A percentile compares a stretch with the other conserved stretches of the same genome.
phyloP scores from a whole-genome alignment of 2,888 invertebrate genomes.

The Ligdia adustata region DNA sequence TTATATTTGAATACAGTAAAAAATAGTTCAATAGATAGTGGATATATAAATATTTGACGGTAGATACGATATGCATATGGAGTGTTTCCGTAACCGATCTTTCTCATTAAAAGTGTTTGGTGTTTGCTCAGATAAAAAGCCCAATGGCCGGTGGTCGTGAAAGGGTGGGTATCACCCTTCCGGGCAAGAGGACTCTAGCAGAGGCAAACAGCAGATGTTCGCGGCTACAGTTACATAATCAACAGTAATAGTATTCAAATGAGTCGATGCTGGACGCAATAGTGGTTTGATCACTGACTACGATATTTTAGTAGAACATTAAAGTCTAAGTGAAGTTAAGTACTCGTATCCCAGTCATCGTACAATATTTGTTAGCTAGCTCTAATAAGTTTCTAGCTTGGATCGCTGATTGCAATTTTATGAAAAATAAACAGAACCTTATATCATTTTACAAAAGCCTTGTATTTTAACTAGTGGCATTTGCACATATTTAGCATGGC shows the following conservation, averaged over 20 bases:
- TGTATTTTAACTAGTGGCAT: no score
- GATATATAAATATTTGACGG: slow-evolving; percentile 68
- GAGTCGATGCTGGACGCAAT: slow-evolving; percentile 50
- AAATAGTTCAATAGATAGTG: slow-evolving; percentile 31
- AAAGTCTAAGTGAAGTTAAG: neutral
- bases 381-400: no score
- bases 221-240: slow-evolving; percentile 75
- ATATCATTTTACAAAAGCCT: no score
- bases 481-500: no score
- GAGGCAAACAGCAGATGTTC: slow-evolving; percentile 78
- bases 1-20: slow-evolving; percentile 13
- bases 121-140: slow-evolving; percentile 78
- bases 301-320: neutral
- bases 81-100: slow-evolving; percentile 82
- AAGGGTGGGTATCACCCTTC: slow-evolving; percentile 60
- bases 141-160: slow-evolving; percentile 68
- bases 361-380: no score
- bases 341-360: no score
- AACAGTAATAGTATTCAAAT: slow-evolving; percentile 78
- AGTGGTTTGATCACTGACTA: no score
- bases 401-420: no score
- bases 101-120: slow-evolving; percentile 71
- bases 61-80: slow-evolving; percentile 64
- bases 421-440: no score
- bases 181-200: slow-evolving; percentile 26